A percentile compares a stretch with the other conserved stretches of the same genome.
Evolutionary conservation across 2,797 vertebrate species (phyloP).

Genomic region (Spea hammondii): DNA sequence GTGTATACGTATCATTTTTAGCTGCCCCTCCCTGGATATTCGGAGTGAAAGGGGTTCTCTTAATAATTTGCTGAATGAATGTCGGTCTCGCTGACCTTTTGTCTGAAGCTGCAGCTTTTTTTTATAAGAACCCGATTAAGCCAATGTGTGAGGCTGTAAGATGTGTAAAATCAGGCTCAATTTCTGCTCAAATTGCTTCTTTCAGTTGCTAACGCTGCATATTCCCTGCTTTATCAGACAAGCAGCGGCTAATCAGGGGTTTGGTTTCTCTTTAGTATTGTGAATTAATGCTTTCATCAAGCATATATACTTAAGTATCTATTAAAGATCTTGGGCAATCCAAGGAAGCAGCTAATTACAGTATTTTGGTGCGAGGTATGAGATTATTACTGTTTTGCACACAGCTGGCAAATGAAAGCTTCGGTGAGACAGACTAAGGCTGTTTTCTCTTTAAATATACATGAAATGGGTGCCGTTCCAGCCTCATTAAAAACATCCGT

Average conservation of each 20-base stretch:
- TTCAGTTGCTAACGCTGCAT: too few relatives aligned
- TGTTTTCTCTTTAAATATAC: constrained; percentile 38
- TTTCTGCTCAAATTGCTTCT: too few relatives aligned
- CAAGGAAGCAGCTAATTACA: constrained; percentile 59
- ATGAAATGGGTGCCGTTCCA: constrained; percentile 34
- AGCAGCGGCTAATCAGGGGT: constrained; percentile 15
- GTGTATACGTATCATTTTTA: too few relatives aligned
- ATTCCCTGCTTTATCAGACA: constrained; percentile 4
- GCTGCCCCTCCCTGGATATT: too few relatives aligned
- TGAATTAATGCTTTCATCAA: constrained; percentile 39
- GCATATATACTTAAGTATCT: constrained; percentile 35
- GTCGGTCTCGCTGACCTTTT: too few relatives aligned
- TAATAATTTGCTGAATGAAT: too few relatives aligned
- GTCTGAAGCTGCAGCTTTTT: too few relatives aligned
- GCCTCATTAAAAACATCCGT: constrained; percentile 47
- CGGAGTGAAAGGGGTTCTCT: too few relatives aligned
- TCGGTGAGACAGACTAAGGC: constrained; percentile 53
- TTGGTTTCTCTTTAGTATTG: constrained; percentile 19
- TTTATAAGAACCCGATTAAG: too few relatives aligned
- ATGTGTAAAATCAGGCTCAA: too few relatives aligned
- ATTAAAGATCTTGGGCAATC: constrained; percentile 40
- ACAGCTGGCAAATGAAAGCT: constrained; percentile 57
- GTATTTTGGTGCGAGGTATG: constrained; percentile 44
- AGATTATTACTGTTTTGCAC: constrained; percentile 59
- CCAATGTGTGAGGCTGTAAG: too few relatives aligned